Percentiles rank a stretch among this genome's conserved stretches.
Conservation (phyloP, 2,113 vertebrate genomes). For the Perccottus glenii region DNA sequence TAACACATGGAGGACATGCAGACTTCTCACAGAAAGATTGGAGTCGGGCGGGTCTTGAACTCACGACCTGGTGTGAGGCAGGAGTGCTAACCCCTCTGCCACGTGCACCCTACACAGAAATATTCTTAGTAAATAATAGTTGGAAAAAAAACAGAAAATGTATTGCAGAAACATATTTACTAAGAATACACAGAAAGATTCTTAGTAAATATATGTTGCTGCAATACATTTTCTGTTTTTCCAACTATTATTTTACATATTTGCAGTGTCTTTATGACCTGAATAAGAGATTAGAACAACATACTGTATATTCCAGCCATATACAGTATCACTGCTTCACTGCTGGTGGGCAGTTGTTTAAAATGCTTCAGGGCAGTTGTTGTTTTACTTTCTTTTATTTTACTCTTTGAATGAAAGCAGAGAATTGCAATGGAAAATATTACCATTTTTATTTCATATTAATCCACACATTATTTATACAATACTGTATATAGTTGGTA, state of each 20-base stretch:
- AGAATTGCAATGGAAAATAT: background rate
- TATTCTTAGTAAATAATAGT: background rate
- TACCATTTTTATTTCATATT: too few species aligned
- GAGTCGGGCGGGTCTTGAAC: too few species aligned
- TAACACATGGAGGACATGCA: too few species aligned
- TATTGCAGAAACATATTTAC: too few species aligned
- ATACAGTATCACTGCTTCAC: constrained; percentile 33
- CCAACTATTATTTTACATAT: background rate
- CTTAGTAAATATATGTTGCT: background rate
- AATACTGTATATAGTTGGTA: background rate
- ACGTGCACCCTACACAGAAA: too few species aligned
- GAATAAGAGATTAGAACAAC: constrained; percentile 53
- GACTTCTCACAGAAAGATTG: too few species aligned
- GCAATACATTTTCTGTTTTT: constrained; percentile 2
- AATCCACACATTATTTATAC: background rate
- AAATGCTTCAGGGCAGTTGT: constrained; percentile 19
- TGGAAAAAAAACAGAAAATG: too few species aligned
- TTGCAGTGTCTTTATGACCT: constrained; percentile 43
- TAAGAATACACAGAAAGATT: too few species aligned
- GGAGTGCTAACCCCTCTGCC: too few species aligned
- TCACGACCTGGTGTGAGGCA: too few species aligned
- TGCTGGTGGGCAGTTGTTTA: background rate
- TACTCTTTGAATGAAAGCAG: background rate
- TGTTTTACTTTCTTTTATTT: too few species aligned
- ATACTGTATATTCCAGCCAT: constrained; percentile 45